Evolutionary conservation across 2,113 vertebrate species (phyloP).

Genomic region (Rhinogobius similis): DNA sequence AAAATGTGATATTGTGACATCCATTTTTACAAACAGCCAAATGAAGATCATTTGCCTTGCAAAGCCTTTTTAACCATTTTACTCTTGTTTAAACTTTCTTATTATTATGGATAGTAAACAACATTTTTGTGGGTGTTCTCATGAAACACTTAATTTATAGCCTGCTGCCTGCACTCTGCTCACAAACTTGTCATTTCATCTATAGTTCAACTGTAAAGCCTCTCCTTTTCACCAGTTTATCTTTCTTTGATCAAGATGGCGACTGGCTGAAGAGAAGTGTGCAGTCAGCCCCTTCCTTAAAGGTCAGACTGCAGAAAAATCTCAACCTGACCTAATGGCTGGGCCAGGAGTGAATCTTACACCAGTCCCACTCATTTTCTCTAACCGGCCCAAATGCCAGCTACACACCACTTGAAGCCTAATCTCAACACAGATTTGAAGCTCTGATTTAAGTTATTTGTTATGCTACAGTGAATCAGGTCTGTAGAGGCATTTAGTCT

Average conservation of each 20-base stretch:
- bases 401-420: slow-evolving; percentile 28
- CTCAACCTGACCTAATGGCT: slow-evolving; percentile 55
- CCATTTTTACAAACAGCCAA: not conserved
- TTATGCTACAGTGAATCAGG: slow-evolving; percentile 28
- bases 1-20: not conserved
- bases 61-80: not conserved
- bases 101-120: too few species aligned
- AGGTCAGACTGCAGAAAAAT: slow-evolving; percentile 61
- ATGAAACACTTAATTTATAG: slow-evolving; percentile 5
- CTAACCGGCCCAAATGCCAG: slow-evolving; percentile 70
- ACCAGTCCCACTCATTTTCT: slow-evolving; percentile 49
- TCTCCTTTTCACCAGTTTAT: slow-evolving; percentile 59
- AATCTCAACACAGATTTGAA: slow-evolving; percentile 22
- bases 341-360: slow-evolving; percentile 50
- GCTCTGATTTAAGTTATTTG: slow-evolving; percentile 37
- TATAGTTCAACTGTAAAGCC: slow-evolving; percentile 51
- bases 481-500: slow-evolving; percentile 17
- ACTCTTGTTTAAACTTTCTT: too few species aligned
- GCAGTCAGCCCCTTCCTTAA: slow-evolving; percentile 68
- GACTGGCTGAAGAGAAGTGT: slow-evolving; percentile 53
- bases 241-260: slow-evolving; percentile 51
- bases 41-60: not conserved
- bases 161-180: slow-evolving; percentile 10
- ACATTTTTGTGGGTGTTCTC: not conserved
- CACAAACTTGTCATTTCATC: slow-evolving; percentile 28